These are phyloP conservation scores for Amia ocellicauda DNA, from an alignment of 2,113 vertebrate genomes.

Conservation along the genomic window DNA sequence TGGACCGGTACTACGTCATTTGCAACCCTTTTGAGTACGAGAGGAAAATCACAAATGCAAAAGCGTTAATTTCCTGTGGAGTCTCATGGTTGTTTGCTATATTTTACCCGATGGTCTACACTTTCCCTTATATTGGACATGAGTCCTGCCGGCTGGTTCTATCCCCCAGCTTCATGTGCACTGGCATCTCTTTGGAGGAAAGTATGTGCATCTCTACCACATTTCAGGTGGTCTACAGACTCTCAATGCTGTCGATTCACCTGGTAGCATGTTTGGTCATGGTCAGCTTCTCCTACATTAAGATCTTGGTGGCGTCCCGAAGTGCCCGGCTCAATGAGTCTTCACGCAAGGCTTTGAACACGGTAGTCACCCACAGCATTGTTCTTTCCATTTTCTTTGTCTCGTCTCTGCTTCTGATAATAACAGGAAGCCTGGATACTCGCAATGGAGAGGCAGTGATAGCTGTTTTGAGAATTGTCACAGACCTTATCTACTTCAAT, in stretches of 20 bases:
- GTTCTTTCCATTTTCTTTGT: background rate
- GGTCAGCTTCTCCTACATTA: slow-evolving; percentile 9
- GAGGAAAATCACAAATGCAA: background rate
- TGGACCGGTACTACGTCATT: background rate
- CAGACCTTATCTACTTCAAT: slow-evolving; percentile 15
- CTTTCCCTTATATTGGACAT: slow-evolving; percentile 5
- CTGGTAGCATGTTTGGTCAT: background rate
- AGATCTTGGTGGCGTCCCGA: background rate
- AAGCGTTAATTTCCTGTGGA: background rate
- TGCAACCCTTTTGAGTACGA: background rate
- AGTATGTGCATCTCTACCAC: background rate
- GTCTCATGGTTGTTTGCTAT: slow-evolving; percentile 11
- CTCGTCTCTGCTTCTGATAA: background rate
- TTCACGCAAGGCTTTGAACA: slow-evolving; percentile 9
- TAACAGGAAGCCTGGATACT: slow-evolving; percentile 12
- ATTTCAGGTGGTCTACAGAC: slow-evolving; percentile 2
- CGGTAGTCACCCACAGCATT: background rate
- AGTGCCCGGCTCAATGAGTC: background rate
- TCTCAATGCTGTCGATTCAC: slow-evolving; percentile 2
- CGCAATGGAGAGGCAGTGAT: rapidly evolving
- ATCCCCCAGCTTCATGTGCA: slow-evolving; percentile 3
- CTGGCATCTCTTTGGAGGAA: background rate
- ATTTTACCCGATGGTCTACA: background rate
- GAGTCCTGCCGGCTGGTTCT: background rate
- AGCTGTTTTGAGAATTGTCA: rapidly evolving